Evolutionary conservation across 2,797 vertebrate species (phyloP).

Genomic region (Gymnodraco acuticeps): DNA sequence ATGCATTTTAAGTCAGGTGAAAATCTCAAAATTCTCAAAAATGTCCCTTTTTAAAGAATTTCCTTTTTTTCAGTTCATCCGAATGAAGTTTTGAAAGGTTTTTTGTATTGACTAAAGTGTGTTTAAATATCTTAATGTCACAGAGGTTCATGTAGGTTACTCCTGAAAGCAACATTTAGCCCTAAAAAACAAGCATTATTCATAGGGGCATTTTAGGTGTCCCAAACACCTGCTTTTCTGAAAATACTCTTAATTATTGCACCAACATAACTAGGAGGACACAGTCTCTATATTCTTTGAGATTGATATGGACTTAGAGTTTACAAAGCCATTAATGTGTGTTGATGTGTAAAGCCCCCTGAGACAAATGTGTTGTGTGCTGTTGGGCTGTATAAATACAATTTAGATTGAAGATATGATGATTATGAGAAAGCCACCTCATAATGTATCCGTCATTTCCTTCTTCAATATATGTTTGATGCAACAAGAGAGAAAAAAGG

Average conservation of each 20-base stretch:
- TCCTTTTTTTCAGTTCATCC: background rate
- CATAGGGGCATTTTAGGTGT: too few species aligned
- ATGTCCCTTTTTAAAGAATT: constrained; percentile 33
- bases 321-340: background rate
- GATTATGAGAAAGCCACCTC: too few species aligned
- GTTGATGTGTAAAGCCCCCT: constrained; percentile 2
- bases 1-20: too few species aligned
- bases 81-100: background rate
- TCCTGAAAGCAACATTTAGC: background rate
- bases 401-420: background rate
- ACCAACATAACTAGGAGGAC: constrained; percentile 6
- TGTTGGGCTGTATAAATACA: too few species aligned
- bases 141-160: background rate
- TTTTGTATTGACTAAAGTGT: background rate
- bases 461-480: constrained; percentile 3
- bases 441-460: constrained; percentile 1
- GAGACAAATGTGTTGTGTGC: too few species aligned
- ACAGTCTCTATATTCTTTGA: background rate
- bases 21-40: background rate
- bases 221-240: too few species aligned
- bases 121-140: background rate
- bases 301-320: background rate
- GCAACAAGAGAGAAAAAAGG: background rate
- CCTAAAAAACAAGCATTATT: background rate
- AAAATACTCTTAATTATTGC: background rate